A percentile compares a stretch with the other conserved stretches of the same genome.
These are phyloP conservation scores for Theretra japonica DNA, from an alignment of 2,888 invertebrate genomes.

Conservation along the genomic window DNA sequence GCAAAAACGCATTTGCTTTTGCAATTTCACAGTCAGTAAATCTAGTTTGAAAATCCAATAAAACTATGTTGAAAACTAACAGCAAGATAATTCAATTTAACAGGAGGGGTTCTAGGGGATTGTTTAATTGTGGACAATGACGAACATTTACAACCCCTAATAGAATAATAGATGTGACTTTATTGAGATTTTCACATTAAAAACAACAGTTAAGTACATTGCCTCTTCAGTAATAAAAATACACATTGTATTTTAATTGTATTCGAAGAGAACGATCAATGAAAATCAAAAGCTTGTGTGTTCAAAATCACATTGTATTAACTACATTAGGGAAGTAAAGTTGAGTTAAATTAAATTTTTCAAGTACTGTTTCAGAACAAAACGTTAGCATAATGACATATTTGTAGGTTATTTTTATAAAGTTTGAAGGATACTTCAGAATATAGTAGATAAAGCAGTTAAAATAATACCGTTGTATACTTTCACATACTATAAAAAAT, in stretches of 20 bases:
- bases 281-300: background rate
- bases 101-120: background rate
- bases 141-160: slow-evolving; percentile 10
- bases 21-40: no score
- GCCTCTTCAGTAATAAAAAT: background rate
- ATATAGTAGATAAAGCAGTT: background rate
- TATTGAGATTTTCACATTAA: background rate
- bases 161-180: background rate
- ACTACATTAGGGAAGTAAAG: background rate
- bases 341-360: background rate
- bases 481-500: background rate
- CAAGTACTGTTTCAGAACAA: background rate
- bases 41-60: no score
- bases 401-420: no score
- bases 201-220: background rate
- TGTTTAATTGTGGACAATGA: slow-evolving; percentile 11
- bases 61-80: background rate
- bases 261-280: background rate
- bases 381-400: no score
- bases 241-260: no score
- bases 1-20: no score
- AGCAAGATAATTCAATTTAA: background rate
- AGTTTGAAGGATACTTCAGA: background rate
- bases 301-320: background rate
- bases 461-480: background rate